Percentiles rank a stretch among this genome's conserved stretches.
These are phyloP conservation scores for Liodrosophila aerea DNA, from an alignment of 2,888 invertebrate species.

Conservation along the genomic window DNA sequence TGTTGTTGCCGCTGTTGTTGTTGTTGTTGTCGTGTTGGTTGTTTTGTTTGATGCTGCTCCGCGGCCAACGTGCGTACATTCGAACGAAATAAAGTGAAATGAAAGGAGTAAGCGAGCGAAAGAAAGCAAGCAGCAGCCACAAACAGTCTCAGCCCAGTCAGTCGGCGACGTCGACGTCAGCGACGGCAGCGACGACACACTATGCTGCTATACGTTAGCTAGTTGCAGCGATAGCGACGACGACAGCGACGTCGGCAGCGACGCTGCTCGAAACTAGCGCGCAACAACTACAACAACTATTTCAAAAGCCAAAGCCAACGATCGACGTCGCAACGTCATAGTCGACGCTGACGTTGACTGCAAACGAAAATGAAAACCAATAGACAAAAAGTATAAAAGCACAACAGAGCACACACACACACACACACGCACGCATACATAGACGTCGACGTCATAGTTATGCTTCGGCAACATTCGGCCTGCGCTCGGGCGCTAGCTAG, in stretches of 20 bases:
- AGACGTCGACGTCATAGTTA: conserved; percentile 70
- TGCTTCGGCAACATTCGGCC: conserved; percentile 55
- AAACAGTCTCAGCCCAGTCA: conserved; percentile 58
- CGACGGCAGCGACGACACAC: conserved; percentile 29
- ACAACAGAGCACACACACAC: conserved; percentile 35
- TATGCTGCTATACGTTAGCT: conserved; percentile 19
- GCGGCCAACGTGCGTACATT: conserved; percentile 83
- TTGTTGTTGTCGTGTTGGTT: conserved; percentile 26
- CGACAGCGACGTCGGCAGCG: conserved; percentile 38
- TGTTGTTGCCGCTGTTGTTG: conserved; percentile 27
- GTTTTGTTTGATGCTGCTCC: conserved; percentile 70
- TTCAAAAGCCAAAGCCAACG: conserved; percentile 43
- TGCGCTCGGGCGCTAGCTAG: conserved; percentile 48
- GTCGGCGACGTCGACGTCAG: conserved; percentile 48
- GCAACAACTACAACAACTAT: conserved; percentile 30
- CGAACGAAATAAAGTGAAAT: conserved; percentile 83
- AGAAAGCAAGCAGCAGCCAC: conserved; percentile 82
- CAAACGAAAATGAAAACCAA: conserved; percentile 77
- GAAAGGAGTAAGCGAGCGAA: conserved; percentile 83
- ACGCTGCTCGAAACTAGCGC: conserved; percentile 49
- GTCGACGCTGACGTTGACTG: conserved; percentile 43
- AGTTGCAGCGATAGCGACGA: conserved; percentile 38
- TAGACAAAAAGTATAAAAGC: conserved; percentile 64
- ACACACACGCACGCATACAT: conserved; percentile 35
- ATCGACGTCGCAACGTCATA: conserved; percentile 30